phyloP scores from a whole-genome alignment of 2,797 vertebrate genomes.

The Myioborus miniatus region DNA sequence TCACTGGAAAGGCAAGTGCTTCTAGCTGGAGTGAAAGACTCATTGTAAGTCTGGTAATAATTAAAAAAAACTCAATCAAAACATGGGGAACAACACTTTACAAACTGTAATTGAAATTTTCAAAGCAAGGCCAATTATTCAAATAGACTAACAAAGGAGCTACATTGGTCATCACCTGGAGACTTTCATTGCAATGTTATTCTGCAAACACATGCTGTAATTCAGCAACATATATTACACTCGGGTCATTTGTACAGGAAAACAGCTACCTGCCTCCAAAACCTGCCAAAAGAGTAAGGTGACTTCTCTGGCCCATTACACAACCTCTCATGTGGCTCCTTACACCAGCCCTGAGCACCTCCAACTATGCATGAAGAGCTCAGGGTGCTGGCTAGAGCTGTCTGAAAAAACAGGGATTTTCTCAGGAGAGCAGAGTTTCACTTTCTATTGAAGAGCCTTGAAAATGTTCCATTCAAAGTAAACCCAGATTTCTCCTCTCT shows the following conservation, averaged over 20 bases:
- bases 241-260: neutral
- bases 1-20: neutral
- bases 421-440: neutral
- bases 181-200: neutral
- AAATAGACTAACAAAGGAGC: neutral
- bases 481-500: neutral
- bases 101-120: neutral
- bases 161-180: neutral
- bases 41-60: neutral
- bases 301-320: neutral
- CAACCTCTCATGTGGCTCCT: neutral
- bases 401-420: neutral
- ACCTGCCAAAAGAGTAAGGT: neutral
- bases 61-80: neutral
- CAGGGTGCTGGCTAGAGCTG: neutral
- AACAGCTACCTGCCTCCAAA: neutral
- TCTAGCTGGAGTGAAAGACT: neutral
- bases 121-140: neutral
- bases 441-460: neutral
- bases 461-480: neutral
- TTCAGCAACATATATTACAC: neutral
- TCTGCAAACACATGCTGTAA: neutral
- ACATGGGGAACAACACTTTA: neutral
- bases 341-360: neutral
- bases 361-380: neutral